phyloP scores from a whole-genome alignment of 2,797 vertebrate species.

The Gymnothorax reevesii region DNA sequence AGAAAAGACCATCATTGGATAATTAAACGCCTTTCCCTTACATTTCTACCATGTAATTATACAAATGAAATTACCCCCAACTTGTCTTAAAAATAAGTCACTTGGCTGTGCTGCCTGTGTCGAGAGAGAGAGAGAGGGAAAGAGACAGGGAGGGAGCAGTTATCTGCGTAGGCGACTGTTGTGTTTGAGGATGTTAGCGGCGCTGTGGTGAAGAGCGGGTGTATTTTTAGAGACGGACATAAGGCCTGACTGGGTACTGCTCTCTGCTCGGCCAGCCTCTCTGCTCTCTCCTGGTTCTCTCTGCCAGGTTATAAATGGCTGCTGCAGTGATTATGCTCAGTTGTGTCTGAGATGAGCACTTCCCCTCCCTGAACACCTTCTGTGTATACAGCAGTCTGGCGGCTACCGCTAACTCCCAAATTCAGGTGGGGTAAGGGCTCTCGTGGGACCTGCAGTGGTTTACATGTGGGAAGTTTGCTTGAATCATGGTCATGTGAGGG shows the following conservation, averaged over 20 bases:
- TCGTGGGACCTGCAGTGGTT: not conserved
- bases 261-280: conserved; percentile 62
- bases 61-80: not conserved
- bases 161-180: conserved; percentile 12
- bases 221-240: conserved; percentile 74
- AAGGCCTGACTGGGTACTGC: conserved; percentile 69
- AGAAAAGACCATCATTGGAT: not conserved
- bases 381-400: not conserved
- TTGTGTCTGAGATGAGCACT: conserved; percentile 45
- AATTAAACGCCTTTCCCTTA: not conserved
- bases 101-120: not conserved
- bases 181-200: conserved; percentile 23
- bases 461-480: not conserved
- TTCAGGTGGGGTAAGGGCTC: not conserved
- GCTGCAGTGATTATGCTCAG: conserved; percentile 67
- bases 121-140: not conserved
- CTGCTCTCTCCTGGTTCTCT: not conserved
- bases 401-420: not conserved
- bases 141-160: not conserved
- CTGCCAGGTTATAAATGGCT: conserved; percentile 20
- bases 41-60: not conserved
- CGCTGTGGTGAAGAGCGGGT: conserved; percentile 44
- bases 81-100: not conserved
- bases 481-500: not conserved
- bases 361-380: not conserved